Evolutionary conservation across 1,140 invertebrate species (phyloP), one percentile per base, ranked within the genome.

Genomic region (Archivesica marissinica): DNA sequence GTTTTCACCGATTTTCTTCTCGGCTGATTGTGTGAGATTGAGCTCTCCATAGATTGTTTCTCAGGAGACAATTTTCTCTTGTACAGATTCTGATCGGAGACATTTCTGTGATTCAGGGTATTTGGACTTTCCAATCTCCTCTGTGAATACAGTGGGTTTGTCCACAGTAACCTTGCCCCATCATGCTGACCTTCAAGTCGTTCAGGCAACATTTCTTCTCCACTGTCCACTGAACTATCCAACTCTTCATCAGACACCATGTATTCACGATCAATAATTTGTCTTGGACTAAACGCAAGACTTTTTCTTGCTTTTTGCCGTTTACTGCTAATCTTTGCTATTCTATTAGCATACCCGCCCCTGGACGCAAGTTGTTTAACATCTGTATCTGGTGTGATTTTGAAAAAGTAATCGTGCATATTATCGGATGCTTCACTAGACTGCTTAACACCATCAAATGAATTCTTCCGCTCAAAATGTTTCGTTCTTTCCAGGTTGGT

Each of bases 241-340:
- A 25, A 56, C 6, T 3, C 6, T 30, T 30, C 7, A 35, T 35
- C 6, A 33, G 17, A 15, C 41, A 50, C 25, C 33, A 6, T 50
- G 11, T 72, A 25, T 2, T 44, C 25, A 2, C 15, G 1, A 72
- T 0, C 20, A 4, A 1, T 33, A 33, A 13, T 47, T 11, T 30
- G 13, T 33, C 25, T 30, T 25, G 28, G 15, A 25, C 50, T 15
- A 79, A 79, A 79, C 20, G 9, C 38, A 9, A 79, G 41, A 47
- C 77, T 79, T 66, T 66, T 64, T 15, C 30, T 66, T 9, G 77
- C 77, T 20, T 66, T 79, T 33, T 64, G 50, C 28, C 44, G 39
- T 64, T 79, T 79, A 3, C 13, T 38, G 20, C 39, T 79, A 17
- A 33, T 33, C 7, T 79, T 20, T 25, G 39, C 77, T 50, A 79